These are phyloP conservation scores for Heteropelma amictum DNA, from an alignment of 2,888 invertebrate species.

Conservation along the genomic window DNA sequence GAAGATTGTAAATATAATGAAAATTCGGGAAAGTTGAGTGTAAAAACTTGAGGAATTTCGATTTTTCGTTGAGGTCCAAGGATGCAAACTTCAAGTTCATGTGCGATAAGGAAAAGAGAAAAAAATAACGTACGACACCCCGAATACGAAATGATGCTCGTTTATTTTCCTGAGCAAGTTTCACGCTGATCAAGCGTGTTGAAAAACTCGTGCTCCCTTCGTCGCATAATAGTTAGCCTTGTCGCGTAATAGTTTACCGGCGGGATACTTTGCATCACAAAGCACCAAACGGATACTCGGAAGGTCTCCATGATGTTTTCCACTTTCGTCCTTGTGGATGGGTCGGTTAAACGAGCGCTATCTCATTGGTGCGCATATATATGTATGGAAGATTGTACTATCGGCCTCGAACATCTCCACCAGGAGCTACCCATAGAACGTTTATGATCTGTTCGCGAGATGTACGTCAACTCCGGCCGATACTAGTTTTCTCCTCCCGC, in stretches of 20 bases:
- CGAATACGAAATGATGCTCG: neutral
- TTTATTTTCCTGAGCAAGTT: slow-evolving; percentile 9
- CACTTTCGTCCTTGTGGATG: slow-evolving; percentile 24
- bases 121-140: neutral
- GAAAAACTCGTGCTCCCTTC: neutral
- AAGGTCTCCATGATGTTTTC: slow-evolving; percentile 17
- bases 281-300: slow-evolving; percentile 23
- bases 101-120: too few species aligned
- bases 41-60: too few species aligned
- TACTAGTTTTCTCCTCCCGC: neutral
- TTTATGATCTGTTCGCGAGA: slow-evolving; percentile 25
- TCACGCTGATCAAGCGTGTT: neutral
- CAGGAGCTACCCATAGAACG: slow-evolving; percentile 35
- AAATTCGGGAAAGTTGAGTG: too few species aligned
- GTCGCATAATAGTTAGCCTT: slow-evolving; percentile 8
- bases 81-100: too few species aligned
- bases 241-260: slow-evolving; percentile 2
- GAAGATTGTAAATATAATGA: too few species aligned
- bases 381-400: slow-evolving; percentile 2
- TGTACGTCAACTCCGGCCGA: neutral
- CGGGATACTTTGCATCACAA: slow-evolving; percentile 44
- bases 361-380: neutral
- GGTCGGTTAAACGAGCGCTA: slow-evolving; percentile 11
- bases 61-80: too few species aligned
- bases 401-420: slow-evolving; percentile 4